Evolutionary conservation across 2,113 vertebrate species (phyloP).

Genomic region (Ardeotis arabs): DNA sequence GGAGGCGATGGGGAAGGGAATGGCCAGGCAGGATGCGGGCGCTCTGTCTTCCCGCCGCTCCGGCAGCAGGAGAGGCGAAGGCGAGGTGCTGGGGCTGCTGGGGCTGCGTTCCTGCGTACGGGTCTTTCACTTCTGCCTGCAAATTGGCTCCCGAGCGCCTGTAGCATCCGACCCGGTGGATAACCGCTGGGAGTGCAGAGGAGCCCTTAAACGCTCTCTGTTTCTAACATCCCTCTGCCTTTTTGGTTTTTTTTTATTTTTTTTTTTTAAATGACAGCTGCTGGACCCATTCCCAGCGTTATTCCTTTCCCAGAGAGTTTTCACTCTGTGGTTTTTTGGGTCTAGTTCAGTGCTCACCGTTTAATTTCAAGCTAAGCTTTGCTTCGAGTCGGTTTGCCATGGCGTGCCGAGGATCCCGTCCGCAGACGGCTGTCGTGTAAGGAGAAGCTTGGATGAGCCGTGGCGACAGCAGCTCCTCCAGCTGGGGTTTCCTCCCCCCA

Average conservation of each 20-base stretch:
- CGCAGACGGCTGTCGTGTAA: not conserved
- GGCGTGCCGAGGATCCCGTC: not conserved
- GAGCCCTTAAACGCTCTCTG: not conserved
- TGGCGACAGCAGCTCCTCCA: not conserved
- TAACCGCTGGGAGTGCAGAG: not conserved
- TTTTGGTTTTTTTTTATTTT: not conserved
- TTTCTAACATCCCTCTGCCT: not conserved
- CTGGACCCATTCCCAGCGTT: not conserved
- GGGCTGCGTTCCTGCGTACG: rapidly evolving
- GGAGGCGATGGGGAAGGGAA: not conserved
- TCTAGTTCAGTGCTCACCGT: not conserved
- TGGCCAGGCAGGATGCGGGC: not conserved
- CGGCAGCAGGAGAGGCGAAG: not conserved
- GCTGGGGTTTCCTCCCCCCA: not conserved
- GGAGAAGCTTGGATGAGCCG: not conserved
- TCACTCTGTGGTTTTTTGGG: not conserved
- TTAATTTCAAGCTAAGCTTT: not conserved
- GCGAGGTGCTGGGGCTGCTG: not conserved
- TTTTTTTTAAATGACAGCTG: not conserved
- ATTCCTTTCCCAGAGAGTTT: not conserved
- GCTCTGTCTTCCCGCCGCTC: not conserved
- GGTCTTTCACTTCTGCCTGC: not conserved
- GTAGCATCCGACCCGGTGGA: not conserved
- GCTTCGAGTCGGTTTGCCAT: not conserved
- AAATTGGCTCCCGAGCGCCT: rapidly evolving